A percentile compares a stretch with the other conserved stretches of the same genome.
These are phyloP conservation scores for Lota lota DNA, from an alignment of 2,113 vertebrate genomes.

Conservation along the genomic window DNA sequence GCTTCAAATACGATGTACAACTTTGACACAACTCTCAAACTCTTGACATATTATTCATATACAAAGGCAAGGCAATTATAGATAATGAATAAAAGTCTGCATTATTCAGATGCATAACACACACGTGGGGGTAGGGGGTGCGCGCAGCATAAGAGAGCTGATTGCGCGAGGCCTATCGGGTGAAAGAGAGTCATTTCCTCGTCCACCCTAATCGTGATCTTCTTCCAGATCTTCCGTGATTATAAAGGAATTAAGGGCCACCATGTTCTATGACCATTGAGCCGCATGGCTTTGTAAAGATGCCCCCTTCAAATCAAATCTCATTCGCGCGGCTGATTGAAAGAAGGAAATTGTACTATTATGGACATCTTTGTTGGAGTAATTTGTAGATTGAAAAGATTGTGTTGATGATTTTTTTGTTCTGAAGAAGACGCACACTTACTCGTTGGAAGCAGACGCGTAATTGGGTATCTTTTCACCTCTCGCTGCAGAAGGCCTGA, in stretches of 20 bases:
- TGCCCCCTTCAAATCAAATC: slow-evolving; percentile 69
- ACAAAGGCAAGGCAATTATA: slow-evolving; percentile 65
- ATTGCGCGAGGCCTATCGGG: slow-evolving; percentile 58
- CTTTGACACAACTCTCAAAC: slow-evolving; percentile 53
- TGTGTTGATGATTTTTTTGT: slow-evolving; percentile 49
- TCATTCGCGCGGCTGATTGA: slow-evolving; percentile 59
- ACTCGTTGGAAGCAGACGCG: slow-evolving; percentile 14
- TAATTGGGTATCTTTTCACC: slow-evolving; percentile 40
- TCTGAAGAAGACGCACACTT: slow-evolving; percentile 36
- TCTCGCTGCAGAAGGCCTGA: slow-evolving; percentile 31
- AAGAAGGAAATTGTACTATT: slow-evolving; percentile 57
- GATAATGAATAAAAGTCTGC: slow-evolving; percentile 46
- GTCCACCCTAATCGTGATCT: slow-evolving; percentile 36
- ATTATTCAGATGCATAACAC: slow-evolving; percentile 60
- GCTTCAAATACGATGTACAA: slow-evolving; percentile 61
- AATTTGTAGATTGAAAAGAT: slow-evolving; percentile 46
- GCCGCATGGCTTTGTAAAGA: slow-evolving; percentile 37
- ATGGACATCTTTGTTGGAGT: slow-evolving; percentile 63
- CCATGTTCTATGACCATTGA: slow-evolving; percentile 55
- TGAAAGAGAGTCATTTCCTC: slow-evolving; percentile 54
- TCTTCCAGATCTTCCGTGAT: slow-evolving; percentile 47
- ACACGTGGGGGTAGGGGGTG: slow-evolving; percentile 43
- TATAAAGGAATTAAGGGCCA: slow-evolving; percentile 55
- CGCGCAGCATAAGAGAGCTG: slow-evolving; percentile 55
- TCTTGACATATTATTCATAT: slow-evolving; percentile 59